Percentiles rank a stretch among this genome's conserved stretches.
Conservation (phyloP, 2,113 vertebrate genomes). For the Bagarius yarrelli region DNA sequence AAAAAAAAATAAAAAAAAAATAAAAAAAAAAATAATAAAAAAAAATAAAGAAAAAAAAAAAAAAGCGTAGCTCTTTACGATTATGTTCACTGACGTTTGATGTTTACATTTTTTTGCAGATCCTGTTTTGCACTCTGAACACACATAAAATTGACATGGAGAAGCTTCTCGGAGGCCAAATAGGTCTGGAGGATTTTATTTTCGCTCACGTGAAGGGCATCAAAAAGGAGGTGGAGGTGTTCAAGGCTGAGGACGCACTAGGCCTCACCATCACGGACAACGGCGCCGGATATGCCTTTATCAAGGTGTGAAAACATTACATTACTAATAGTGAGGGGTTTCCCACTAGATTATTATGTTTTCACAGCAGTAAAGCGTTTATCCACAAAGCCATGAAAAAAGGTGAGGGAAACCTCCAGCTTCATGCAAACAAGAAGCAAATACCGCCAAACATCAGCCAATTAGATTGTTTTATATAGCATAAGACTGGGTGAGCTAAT, state of each 20-base stretch:
- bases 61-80: not conserved
- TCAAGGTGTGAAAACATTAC: constrained; percentile 76
- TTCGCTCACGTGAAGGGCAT: constrained; percentile 91
- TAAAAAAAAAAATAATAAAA: too few species aligned
- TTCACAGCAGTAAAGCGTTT: not conserved
- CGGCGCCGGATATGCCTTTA: constrained; percentile 86
- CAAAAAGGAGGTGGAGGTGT: constrained; percentile 86
- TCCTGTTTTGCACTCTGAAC: constrained; percentile 95
- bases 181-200: constrained; percentile 95
- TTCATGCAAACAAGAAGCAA: constrained; percentile 3
- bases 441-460: not conserved
- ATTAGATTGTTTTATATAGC: not conserved
- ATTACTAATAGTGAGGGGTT: not conserved
- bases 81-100: not conserved
- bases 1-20: too few species aligned
- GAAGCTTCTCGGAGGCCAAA: constrained; percentile 87
- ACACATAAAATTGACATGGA: constrained; percentile 96
- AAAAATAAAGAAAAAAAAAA: too few species aligned
- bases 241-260: constrained; percentile 85
- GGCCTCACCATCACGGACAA: constrained; percentile 97
- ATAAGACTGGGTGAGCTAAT: not conserved
- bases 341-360: too few species aligned
- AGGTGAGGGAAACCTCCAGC: not conserved
- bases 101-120: constrained; percentile 70
- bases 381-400: not conserved